Percentiles rank a stretch among this genome's conserved stretches.
Conservation (phyloP, 2,888 invertebrate species). For the Glyphotaelius pellucidus region DNA sequence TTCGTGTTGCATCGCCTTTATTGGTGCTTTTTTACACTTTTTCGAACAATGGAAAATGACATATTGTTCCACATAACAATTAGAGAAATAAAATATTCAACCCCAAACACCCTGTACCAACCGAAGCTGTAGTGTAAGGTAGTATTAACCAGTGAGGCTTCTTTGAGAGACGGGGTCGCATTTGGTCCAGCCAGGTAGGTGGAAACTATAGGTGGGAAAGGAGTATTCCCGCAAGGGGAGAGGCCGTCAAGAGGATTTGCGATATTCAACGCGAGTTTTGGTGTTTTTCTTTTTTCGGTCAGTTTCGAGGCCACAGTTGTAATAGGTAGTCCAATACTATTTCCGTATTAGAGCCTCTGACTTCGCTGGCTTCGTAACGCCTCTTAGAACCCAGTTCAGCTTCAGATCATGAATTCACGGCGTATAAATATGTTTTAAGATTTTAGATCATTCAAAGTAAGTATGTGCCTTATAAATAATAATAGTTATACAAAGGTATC, state of each 20-base stretch:
- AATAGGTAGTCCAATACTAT: neutral
- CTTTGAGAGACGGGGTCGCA: slow-evolving; percentile 31
- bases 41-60: no score
- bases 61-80: no score
- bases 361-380: neutral
- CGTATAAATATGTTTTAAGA: neutral
- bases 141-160: slow-evolving; percentile 37
- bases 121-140: no score
- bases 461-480: no score
- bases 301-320: neutral
- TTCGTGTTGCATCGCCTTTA: no score
- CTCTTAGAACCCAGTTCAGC: neutral
- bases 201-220: neutral
- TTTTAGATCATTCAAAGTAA: no score
- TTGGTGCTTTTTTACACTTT: no score
- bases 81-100: no score
- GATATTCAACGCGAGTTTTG: slow-evolving; percentile 35
- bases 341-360: neutral
- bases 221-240: slow-evolving; percentile 23
- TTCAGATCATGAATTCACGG: neutral
- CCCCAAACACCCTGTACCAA: neutral
- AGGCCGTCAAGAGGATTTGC: slow-evolving; percentile 41
- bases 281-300: slow-evolving; percentile 12
- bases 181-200: slow-evolving; percentile 12
- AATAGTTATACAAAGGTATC: no score